Conservation (phyloP, 2,888 invertebrate species). For the Drosophila birchii region DNA sequence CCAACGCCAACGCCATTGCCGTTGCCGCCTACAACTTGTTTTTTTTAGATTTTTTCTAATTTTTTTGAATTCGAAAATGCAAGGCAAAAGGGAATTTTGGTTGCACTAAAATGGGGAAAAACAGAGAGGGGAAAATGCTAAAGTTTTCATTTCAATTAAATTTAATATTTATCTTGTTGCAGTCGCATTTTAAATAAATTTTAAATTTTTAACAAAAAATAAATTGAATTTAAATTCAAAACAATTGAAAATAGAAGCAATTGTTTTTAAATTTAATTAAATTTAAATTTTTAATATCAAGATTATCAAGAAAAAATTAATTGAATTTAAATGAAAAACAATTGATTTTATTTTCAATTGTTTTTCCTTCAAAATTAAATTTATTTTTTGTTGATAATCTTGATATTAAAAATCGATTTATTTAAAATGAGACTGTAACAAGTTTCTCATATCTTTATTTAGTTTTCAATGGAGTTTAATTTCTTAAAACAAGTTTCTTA, state of each 20-base stretch:
- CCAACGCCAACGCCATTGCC: slow-evolving; percentile 13
- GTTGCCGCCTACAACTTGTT: slow-evolving; percentile 14
- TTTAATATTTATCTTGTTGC: background rate
- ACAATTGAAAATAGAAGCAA: no score
- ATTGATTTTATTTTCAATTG: background rate
- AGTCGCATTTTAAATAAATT: no score
- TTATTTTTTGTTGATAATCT: background rate
- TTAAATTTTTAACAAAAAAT: no score
- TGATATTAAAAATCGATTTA: no score
- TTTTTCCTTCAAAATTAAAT: no score
- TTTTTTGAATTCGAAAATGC: background rate
- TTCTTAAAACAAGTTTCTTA: no score
- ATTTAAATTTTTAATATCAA: no score
- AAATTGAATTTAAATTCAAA: no score
- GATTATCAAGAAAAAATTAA: no score
- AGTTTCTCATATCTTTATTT: background rate
- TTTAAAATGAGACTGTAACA: background rate
- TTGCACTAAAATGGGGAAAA: background rate
- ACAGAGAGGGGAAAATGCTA: background rate
- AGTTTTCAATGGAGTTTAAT: background rate
- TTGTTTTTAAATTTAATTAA: background rate
- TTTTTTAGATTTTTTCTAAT: background rate
- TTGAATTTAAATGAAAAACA: no score
- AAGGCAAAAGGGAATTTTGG: background rate
- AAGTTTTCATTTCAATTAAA: background rate